phyloP scores from a whole-genome alignment of 2,797 vertebrate genomes.

The Anguilla anguilla region DNA sequence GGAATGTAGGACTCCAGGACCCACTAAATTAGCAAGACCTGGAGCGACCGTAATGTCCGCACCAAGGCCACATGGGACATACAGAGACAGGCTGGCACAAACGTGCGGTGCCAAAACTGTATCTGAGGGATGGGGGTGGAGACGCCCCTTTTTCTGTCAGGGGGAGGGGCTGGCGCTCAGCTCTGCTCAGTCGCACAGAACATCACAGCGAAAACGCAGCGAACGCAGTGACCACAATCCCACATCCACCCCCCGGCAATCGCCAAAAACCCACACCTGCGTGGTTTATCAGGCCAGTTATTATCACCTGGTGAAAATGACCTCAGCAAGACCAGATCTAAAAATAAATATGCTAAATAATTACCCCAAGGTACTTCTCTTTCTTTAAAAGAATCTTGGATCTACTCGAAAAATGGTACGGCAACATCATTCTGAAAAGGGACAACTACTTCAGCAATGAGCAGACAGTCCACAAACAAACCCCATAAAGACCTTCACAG shows the following conservation, averaged over 20 bases:
- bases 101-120: not conserved
- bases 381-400: not conserved
- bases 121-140: no score
- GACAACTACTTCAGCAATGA: no score
- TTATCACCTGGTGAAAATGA: not conserved
- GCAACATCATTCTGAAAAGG: not conserved
- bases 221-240: not conserved
- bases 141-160: not conserved
- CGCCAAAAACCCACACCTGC: no score
- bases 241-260: no score
- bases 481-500: no score
- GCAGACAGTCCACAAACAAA: constrained; percentile 30
- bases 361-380: not conserved
- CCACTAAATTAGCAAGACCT: not conserved
- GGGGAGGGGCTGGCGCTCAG: no score
- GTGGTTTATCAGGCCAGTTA: no score
- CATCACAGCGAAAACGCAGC: not conserved
- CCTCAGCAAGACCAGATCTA: not conserved
- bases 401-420: not conserved
- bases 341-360: not conserved
- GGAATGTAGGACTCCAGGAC: not conserved
- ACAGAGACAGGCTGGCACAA: not conserved
- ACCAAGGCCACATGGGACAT: not conserved
- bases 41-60: not conserved
- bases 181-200: not conserved